Conservation (phyloP, 2,113 vertebrate genomes). For the Labeo rohita region DNA sequence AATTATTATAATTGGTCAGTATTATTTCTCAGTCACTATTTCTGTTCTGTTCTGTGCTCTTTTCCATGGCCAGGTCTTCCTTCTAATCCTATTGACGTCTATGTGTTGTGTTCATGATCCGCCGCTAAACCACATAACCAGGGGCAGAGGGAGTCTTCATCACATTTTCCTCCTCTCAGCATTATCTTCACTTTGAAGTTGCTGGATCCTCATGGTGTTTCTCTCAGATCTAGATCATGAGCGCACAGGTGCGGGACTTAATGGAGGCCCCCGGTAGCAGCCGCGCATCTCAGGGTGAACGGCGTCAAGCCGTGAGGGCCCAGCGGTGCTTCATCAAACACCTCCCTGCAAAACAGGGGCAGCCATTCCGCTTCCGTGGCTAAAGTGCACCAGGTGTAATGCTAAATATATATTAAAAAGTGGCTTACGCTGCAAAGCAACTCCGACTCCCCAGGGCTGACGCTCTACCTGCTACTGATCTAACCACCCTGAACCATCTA, state of each 20-base stretch:
- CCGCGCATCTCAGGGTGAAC: constrained; percentile 39
- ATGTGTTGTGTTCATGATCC: not conserved
- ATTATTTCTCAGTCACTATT: not conserved
- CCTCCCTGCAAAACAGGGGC: constrained; percentile 55
- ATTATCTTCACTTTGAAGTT: constrained; percentile 31
- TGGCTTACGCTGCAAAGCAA: constrained; percentile 73
- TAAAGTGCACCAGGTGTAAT: constrained; percentile 75
- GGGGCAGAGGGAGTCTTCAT: not conserved
- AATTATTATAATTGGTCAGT: not conserved
- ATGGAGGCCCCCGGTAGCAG: constrained; percentile 25
- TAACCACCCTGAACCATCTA: constrained; percentile 72
- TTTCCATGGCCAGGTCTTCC: not conserved
- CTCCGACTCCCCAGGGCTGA: constrained; percentile 68
- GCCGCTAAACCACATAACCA: not conserved
- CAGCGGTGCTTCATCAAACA: constrained; percentile 65
- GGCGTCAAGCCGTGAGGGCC: constrained; percentile 54
- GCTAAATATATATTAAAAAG: constrained; percentile 80
- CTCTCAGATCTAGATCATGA: constrained; percentile 42
- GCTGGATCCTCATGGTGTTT: not conserved
- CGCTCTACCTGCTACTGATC: constrained; percentile 70
- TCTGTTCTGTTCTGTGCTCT: not conserved
- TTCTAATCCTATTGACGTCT: not conserved
- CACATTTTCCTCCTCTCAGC: constrained; percentile 41
- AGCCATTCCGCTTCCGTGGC: constrained; percentile 57
- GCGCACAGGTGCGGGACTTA: constrained; percentile 59